Percentiles rank a stretch among this genome's conserved stretches.
Evolutionary conservation across 2,888 invertebrate species (phyloP).

Genomic region (Seladonia tumulorum): DNA sequence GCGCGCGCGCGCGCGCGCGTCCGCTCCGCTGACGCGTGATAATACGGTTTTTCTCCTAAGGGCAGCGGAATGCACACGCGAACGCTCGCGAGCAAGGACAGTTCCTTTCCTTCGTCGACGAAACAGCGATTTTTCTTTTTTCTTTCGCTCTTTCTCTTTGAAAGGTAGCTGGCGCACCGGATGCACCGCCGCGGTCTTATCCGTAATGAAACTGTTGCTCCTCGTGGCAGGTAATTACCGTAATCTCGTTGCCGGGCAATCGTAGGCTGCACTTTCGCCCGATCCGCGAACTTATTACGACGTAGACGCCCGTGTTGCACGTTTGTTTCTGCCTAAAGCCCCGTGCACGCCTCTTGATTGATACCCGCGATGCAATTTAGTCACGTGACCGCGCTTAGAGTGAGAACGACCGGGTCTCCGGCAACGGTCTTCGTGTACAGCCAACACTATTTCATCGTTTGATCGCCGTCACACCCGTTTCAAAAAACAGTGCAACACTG

Average conservation of each 20-base stretch:
- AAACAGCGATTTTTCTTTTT: neutral
- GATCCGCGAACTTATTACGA: conserved; percentile 10
- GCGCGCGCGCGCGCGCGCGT: too few relatives aligned
- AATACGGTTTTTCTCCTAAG: conserved; percentile 48
- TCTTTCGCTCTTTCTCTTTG: neutral
- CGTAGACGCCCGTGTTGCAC: neutral
- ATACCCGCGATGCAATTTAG: neutral
- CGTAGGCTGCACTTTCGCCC: conserved; percentile 26
- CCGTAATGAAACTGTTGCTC: conserved; percentile 54
- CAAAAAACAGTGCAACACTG: too few relatives aligned
- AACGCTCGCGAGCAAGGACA: conserved; percentile 32
- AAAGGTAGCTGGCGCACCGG: neutral
- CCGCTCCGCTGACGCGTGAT: conserved; percentile 47
- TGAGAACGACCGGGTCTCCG: too few relatives aligned
- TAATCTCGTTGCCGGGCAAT: conserved; percentile 37
- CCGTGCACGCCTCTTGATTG: neutral
- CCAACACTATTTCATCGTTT: too few relatives aligned
- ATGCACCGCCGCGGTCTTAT: conserved; percentile 20
- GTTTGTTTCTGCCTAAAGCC: conserved; percentile 1
- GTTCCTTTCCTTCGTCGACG: conserved; percentile 13
- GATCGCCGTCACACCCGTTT: too few relatives aligned
- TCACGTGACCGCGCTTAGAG: neutral
- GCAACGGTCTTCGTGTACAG: too few relatives aligned
- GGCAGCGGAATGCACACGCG: conserved; percentile 43
- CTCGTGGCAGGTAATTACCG: conserved; percentile 54